Base-by-base conservation (phyloP, 2,797 vertebrate genomes). In the Falco novaeseelandiae region DNA sequence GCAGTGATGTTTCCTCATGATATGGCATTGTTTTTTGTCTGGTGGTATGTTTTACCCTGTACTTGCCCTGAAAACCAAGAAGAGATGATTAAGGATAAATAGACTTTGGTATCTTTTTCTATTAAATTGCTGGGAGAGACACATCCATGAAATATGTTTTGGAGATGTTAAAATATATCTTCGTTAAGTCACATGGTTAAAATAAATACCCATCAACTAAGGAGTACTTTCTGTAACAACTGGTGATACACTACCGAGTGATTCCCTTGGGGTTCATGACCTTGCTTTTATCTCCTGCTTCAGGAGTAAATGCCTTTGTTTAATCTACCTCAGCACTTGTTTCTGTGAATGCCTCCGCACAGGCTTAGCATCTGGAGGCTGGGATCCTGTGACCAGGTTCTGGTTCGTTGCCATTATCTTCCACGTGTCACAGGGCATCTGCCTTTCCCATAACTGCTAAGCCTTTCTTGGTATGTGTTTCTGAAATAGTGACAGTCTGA, bases 141-240 rank as follows among this genome's bases (percentile, higher is more conserved):
- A 88, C 36, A 36, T 82, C 54, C 46, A 14, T 73, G 70, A 26
- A 36, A 36, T 36, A 36, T 36, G 36, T 36, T 36, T 36, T 36
- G 36, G 36, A 36, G 36, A 36, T 36, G 36, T 36, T 36, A 36
- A 36, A 36, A 36, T 36, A 36, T 86, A 82, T 95, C 85, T 92
- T 87, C 52, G 72, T 95, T 91, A 87, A 89, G n/a, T 84, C 89
- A 46, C 8, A 19, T 49, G 83, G 67, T 74, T 95, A 83, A 87
- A 94, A 87, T 91, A 93, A 87, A 88, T 82, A 82, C n/a, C 76
- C 70, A 58, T 79, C 72, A 58, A 66, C 69, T 74, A 81, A 86
- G 52, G 9, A 22, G 48, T 61, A 32, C 65, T 79, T 82, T 32
- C 57, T 76, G 2, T 38, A 59, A 67, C 65, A 95, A 34, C 79